Evolutionary conservation across 2,113 vertebrate species (phyloP), one percentile per base, ranked within the genome.

Genomic region (Hippoglossus stenolepis): DNA sequence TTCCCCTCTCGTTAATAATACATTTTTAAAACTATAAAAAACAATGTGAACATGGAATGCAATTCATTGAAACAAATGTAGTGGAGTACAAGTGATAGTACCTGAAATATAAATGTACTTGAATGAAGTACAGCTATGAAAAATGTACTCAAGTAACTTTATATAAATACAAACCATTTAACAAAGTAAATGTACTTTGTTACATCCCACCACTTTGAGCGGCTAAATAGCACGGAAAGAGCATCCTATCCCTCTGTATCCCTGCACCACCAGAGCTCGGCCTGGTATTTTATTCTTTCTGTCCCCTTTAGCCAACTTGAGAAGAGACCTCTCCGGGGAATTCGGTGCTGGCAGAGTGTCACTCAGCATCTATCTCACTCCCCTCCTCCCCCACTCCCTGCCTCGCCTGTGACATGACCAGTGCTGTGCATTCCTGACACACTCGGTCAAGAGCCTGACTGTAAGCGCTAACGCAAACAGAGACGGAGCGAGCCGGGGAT

Each of bases 341-440:
- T 49, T 23, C 47, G 49, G 59, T 31, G 67, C 65, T 38, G 65
- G 80, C 82, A 17, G 72, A 70, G 68, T 89, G 88, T 92, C 89
- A 90, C 73, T 89, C 90, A 87, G 83, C 66, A 70, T 85, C 73
- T 28, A 59, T 60, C 66, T 63, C 2, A 11, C 80, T 63, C 65
- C 14, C 60, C 72, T 75, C 61, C 54, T 40, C 59, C 56, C 49
- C 6, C 18, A 20, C 51, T 40, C 59, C 56, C 49, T 70, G 47
- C 47, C 24, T 61, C 6, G 69, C 56, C 28, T 60, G 63, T 87
- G 79, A 90, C 83, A 86, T 71, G 70, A 26, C 60, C 18, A 61
- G 40, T 40, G 62, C 78, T 90, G 57, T 83, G 84, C 43, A 87
- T 87, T 90, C 77, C 58, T 28, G 35, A 82, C 88, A 88, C 82